These are phyloP conservation scores for Rhinopomastus cyanomelas DNA, from an alignment of 2,113 vertebrate genomes.

Conservation along the genomic window DNA sequence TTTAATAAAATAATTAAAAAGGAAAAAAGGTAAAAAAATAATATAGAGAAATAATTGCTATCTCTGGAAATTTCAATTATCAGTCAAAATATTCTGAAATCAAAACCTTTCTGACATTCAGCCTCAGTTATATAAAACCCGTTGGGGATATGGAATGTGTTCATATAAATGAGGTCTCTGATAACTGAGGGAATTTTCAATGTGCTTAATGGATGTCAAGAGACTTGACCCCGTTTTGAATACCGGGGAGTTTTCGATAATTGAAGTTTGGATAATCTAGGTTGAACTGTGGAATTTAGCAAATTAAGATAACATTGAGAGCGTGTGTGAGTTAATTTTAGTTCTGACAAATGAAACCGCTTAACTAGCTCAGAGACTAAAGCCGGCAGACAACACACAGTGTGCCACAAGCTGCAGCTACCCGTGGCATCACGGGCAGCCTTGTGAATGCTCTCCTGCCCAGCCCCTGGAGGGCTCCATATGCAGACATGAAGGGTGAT, in stretches of 20 bases:
- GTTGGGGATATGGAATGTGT: slow-evolving; percentile 27
- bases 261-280: slow-evolving; percentile 63
- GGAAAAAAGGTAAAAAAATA: neutral
- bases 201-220: slow-evolving; percentile 62
- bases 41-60: slow-evolving; percentile 16
- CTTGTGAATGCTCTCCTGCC: neutral
- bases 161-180: slow-evolving; percentile 62
- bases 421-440: neutral
- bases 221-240: slow-evolving; percentile 67
- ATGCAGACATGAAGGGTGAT: neutral
- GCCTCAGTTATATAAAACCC: slow-evolving; percentile 56
- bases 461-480: neutral
- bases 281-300: slow-evolving; percentile 62
- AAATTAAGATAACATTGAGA: slow-evolving; percentile 56
- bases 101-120: slow-evolving; percentile 56
- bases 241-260: slow-evolving; percentile 54
- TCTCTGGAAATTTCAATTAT: slow-evolving; percentile 62
- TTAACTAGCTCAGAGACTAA: neutral
- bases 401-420: neutral
- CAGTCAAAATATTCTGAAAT: slow-evolving; percentile 60
- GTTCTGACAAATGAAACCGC: slow-evolving; percentile 8
- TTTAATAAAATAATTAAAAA: neutral
- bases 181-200: slow-evolving; percentile 57
- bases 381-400: neutral
- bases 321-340: slow-evolving; percentile 42